Evolutionary conservation across 2,797 vertebrate genomes (phyloP).

Genomic region (Emydoidea blandingii): DNA sequence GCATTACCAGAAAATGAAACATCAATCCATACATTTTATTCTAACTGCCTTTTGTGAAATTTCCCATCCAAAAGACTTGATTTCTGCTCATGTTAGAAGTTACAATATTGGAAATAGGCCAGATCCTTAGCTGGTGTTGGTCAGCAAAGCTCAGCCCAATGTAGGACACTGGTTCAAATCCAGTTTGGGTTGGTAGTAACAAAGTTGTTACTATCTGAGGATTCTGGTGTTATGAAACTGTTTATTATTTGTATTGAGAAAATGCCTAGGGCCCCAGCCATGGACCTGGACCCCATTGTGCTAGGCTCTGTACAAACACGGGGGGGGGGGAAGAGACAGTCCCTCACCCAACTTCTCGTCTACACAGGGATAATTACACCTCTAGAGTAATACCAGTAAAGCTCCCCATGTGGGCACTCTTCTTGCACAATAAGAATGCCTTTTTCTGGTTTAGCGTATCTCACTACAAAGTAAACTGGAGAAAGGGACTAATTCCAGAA

Average conservation of each 20-base stretch:
- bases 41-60: slow-evolving; percentile 45
- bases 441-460: neutral
- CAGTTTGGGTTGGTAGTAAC: neutral
- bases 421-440: neutral
- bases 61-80: slow-evolving; percentile 12
- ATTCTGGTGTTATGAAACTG: neutral
- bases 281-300: neutral
- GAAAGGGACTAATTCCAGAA: neutral
- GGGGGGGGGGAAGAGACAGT: neutral
- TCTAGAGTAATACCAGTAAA: neutral
- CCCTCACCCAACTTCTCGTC: neutral
- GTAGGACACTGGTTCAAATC: slow-evolving; percentile 4
- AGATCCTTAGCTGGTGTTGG: slow-evolving; percentile 1
- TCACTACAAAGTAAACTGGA: neutral
- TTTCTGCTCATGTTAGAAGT: neutral
- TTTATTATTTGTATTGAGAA: neutral
- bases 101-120: neutral
- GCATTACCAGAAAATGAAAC: slow-evolving; percentile 40
- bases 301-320: neutral
- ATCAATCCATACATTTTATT: slow-evolving; percentile 45
- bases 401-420: neutral
- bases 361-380: neutral
- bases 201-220: neutral
- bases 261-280: neutral
- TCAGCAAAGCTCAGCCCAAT: neutral